Conservation (phyloP, 2,888 invertebrate genomes). For the Carterocephalus palaemon region DNA sequence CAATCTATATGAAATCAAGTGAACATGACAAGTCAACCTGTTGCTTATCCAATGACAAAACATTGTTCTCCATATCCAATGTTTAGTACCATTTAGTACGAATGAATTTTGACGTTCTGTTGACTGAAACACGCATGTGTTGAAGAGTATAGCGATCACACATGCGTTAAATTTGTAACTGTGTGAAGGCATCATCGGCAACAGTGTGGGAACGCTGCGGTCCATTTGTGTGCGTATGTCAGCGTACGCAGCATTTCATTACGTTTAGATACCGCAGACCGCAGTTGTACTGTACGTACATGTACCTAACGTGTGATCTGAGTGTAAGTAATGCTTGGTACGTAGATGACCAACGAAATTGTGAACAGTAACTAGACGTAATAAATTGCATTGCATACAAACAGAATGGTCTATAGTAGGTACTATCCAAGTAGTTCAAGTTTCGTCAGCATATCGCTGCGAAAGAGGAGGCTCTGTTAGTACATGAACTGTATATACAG, state of each 20-base stretch:
- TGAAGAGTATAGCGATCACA: slow-evolving; percentile 34
- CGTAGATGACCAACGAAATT: slow-evolving; percentile 13
- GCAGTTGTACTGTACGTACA: no score
- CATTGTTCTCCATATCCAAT: slow-evolving; percentile 27
- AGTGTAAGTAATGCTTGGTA: slow-evolving; percentile 10
- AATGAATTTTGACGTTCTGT: slow-evolving; percentile 40
- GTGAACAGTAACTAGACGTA: no score
- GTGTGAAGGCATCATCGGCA: slow-evolving; percentile 34
- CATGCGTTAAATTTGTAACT: slow-evolving; percentile 32
- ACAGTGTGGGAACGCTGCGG: slow-evolving; percentile 34
- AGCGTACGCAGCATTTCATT: slow-evolving; percentile 35
- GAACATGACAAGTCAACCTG: slow-evolving; percentile 34
- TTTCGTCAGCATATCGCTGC: no score
- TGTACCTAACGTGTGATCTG: slow-evolving; percentile 13
- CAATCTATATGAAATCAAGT: slow-evolving; percentile 10
- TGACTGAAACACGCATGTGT: slow-evolving; percentile 40
- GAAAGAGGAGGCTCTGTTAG: no score
- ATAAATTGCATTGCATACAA: no score
- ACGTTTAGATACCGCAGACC: slow-evolving; percentile 28
- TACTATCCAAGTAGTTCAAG: no score
- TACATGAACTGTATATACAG: no score
- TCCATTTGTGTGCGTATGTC: slow-evolving; percentile 30
- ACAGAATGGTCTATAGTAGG: no score
- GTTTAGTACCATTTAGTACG: slow-evolving; percentile 34
- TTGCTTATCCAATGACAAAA: slow-evolving; percentile 43